Evolutionary conservation across 2,113 vertebrate species (phyloP).

Genomic region (Malurus elegans): DNA sequence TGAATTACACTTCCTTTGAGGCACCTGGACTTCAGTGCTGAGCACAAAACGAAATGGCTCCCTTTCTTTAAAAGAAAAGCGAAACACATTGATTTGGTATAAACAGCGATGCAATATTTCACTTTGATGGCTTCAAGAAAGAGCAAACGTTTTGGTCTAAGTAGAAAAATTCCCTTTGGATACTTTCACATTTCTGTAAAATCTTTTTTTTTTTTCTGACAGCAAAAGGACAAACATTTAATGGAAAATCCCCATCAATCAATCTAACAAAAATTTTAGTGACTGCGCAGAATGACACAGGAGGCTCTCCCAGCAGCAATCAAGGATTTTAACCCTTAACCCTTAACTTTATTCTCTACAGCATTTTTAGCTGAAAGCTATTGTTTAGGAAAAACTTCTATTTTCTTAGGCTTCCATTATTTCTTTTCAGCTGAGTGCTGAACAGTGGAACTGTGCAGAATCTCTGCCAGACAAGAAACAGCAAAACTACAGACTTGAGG

Average conservation of each 20-base stretch:
- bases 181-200: background rate
- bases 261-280: background rate
- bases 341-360: background rate
- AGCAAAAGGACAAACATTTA: slow-evolving; percentile 21
- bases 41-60: background rate
- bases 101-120: background rate
- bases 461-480: background rate
- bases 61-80: background rate
- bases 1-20: background rate
- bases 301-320: background rate
- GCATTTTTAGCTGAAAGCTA: background rate
- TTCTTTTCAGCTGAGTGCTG: background rate
- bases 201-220: background rate
- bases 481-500: background rate
- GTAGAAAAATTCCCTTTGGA: slow-evolving; percentile 30
- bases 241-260: background rate
- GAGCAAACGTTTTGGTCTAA: background rate
- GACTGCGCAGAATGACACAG: background rate
- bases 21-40: background rate
- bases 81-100: background rate
- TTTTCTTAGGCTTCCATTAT: background rate
- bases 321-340: background rate
- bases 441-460: background rate
- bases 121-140: background rate
- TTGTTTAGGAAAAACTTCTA: background rate